Base-by-base conservation (phyloP, 53 echinoderm and acorn worm species). In the Zoroaster sp. region DNA sequence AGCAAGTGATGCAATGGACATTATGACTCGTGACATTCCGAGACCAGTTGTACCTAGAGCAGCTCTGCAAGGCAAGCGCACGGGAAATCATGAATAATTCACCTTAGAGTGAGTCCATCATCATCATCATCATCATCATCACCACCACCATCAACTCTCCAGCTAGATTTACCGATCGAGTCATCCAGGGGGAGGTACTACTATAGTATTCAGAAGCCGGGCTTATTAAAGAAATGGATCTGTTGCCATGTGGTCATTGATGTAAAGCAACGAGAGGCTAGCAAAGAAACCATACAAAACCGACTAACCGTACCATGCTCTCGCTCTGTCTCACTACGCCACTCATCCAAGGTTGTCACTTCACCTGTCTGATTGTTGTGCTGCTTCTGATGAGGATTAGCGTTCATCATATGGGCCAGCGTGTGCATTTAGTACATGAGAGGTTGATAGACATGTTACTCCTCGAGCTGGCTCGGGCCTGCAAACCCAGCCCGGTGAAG, bases 31-130 rank as follows among this genome's bases (percentile, higher is more conserved):
- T 35, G 38, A 18, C 71, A 18, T 71, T 17, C 38, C 10, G 35
- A 11, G 37, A 71, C 35, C 71, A 35, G 38, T 71, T 71, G 71
- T 30, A 35, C 79, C 21, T 10, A 38, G 53, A 59, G 79, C 15
- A 44, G 63, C 39, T 38, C 17, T 28, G 34, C 17, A 11, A 37
- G 71, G 35, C 71, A 35, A 33, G 71, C 71, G 32, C 17, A 30
- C 30, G 18, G 79, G 79, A 79, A 59, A 63, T 17, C 0, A 79
- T 79, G 63, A 79, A 79, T 79, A 79, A 79, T 79, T 79, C 34
- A 79, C 38, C 76, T 38, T 21, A 23, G 21, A 34, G 33, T 46
- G 31, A 59, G 65, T 39, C 52, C 52, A 79, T 36, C 40, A 63
- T 79, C 55, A 55, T 79, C 47, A 76, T 41, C 32, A 34, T 59